Evolutionary conservation across 1,140 invertebrate genomes (phyloP), one percentile per base, ranked within the genome.

Genomic region (Bombus haemorrhoidalis): DNA sequence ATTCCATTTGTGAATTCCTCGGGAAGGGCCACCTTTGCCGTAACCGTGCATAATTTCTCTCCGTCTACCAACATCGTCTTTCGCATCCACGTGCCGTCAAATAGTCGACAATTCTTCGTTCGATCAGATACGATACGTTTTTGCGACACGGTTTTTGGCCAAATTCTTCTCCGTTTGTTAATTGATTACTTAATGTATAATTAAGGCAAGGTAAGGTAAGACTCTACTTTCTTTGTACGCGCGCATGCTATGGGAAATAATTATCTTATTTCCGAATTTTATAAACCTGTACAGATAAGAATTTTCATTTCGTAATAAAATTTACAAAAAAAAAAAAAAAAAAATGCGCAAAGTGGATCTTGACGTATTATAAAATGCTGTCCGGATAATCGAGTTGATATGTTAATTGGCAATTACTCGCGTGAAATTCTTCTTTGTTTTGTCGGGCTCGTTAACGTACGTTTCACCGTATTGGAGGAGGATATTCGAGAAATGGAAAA

Each of bases 1-100:
- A 47, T 64, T 71, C 69, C 83, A 34, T 85, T 62, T 32, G 72
- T 5, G 34, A 85, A 47, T 73, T 34, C 66, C 77, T 15, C 53
- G 43, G 28, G 37, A 25, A 53, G 41, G 18, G 9, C 43, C 72
- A 32, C 13, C 25, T n/a, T n/a, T 53, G 47, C 47, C 47, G 47
- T 53, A 53, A 53, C 47, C 0, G 47, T 8, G 18, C 1, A 22
- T 53, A 22, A 53, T 22, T 53, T 53, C 47, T 53, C 66, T 37
- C 37, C 0, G 22, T 10, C 34, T 37, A 37, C 6, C 15, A 37
- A 34, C 22, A 4, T 12, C 1, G 0, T 25, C 32, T 2, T 68
- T 53, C 47, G 47, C 47, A 8, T 22, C 6, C 18, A 53, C 47
- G 47, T 22, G 47, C 5, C 47, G 0, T 53, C 47, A 4, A 22